Evolutionary conservation across 1,140 invertebrate genomes (phyloP), one percentile per base, ranked within the genome.

Genomic region (Teleogryllus occipitalis): DNA sequence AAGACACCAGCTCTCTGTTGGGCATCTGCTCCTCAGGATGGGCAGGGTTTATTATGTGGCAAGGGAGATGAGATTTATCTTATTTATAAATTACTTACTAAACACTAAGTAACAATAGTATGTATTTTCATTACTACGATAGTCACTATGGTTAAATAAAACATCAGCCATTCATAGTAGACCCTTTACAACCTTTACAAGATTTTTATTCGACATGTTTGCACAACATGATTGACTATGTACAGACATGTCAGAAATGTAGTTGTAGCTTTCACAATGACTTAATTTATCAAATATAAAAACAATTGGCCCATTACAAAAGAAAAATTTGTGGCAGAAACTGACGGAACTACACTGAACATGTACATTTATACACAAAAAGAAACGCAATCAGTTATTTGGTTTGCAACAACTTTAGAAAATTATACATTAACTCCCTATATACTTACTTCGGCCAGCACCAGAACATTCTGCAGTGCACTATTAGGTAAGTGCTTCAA

Each of bases 1-100:
- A 80, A 80, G 79, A 80, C 76, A 80, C 49, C 54, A 80, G 73
- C 79, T 76, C 79, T 80, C 76, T 39, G 75, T 80, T 80, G 76
- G 47, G 18, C 21, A 73, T 47, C 54, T 65, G 54, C 54, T 65
- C 54, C 54, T 65, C 54, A 65, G 54, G 54, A 65, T 65, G 18
- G 54, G 54, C 54, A 65, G 54, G 54, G 54, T 65, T 65, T 65
- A 14, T 65, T 65, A 10, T 65, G 54, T 65, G 54, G 54, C 54
- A 65, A 47, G 75, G 47, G 47, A 21, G 47, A 48, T 8, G 46
- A 65, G 15, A 65, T 49, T 21, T 72, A 39, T 80, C 79, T 80
- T 80, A 80, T 79, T 76, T 80, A 80, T 80, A 80, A 80, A 80
- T 80, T 79, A 79, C 75, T 47, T 54, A 80, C 79, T 80, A 80